phyloP scores from a whole-genome alignment of 2,113 vertebrate species.

The Planiliza haematocheilus region DNA sequence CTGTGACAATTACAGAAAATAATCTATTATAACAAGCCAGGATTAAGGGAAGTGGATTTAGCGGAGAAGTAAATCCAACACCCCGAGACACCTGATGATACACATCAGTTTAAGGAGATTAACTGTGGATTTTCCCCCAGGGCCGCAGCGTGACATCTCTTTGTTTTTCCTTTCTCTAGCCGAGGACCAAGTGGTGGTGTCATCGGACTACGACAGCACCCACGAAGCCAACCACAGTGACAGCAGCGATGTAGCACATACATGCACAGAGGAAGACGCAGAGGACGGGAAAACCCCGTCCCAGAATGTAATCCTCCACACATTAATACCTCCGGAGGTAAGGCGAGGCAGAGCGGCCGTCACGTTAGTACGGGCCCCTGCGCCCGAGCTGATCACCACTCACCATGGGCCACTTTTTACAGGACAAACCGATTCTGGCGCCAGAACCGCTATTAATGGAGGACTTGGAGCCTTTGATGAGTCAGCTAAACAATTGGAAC shows the following conservation, averaged over 20 bases:
- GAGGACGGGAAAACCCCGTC: constrained; percentile 81
- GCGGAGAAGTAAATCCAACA: constrained; percentile 9
- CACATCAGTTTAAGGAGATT: constrained; percentile 24
- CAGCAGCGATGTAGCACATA: constrained; percentile 92
- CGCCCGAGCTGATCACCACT: constrained; percentile 3
- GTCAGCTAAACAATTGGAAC: constrained; percentile 97
- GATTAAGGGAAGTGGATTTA: constrained; percentile 5
- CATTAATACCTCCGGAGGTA: constrained; percentile 82
- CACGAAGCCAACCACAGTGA: constrained; percentile 96
- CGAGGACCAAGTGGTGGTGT: constrained; percentile 89
- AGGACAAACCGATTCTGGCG: constrained; percentile 93
- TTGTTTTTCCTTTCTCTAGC: constrained; percentile 48
- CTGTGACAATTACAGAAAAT: constrained; percentile 6
- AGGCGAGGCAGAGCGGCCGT: not conserved
- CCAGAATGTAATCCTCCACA: constrained; percentile 82
- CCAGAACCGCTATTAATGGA: constrained; percentile 96
- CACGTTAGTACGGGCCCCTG: not conserved
- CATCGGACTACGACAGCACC: constrained; percentile 92
- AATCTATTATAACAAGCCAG: not conserved
- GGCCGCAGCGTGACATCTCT: constrained; percentile 21
- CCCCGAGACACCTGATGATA: constrained; percentile 7
- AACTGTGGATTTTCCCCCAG: constrained; percentile 10
- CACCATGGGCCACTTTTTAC: constrained; percentile 20
- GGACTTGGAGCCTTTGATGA: constrained; percentile 91
- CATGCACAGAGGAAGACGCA: constrained; percentile 89